Conservation (phyloP, 1,140 invertebrate species). For the Pemphigus obesinymphae region DNA sequence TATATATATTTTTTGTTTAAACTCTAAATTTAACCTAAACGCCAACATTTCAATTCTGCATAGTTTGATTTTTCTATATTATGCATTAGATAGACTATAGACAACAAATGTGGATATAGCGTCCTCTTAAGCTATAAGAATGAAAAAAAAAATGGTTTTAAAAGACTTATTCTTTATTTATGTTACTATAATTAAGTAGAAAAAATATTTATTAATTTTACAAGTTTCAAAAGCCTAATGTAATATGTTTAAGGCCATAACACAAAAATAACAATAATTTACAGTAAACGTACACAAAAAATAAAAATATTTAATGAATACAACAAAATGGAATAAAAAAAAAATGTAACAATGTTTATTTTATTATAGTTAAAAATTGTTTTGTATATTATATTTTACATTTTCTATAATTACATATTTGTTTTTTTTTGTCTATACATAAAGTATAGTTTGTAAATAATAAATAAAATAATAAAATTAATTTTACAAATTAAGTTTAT, state of each 20-base stretch:
- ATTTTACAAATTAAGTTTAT: not conserved
- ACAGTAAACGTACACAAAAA: slow-evolving; percentile 21
- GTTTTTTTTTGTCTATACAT: not conserved
- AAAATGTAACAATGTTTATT: not conserved
- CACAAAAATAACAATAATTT: slow-evolving; percentile 27
- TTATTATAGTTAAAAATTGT: not conserved
- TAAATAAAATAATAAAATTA: not conserved
- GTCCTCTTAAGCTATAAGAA: not conserved
- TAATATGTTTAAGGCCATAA: not conserved
- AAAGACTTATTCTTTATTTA: not conserved
- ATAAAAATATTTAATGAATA: not conserved
- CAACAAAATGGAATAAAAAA: slow-evolving; percentile 1
- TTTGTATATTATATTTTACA: not conserved
- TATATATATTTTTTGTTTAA: no score
- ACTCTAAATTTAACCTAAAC: no score
- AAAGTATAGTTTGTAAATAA: not conserved
- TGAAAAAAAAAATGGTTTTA: not conserved
- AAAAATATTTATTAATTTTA: slow-evolving; percentile 32
- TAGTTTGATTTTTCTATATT: no score
- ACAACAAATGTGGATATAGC: no score
- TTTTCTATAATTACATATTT: slow-evolving; percentile 14
- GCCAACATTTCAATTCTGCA: no score
- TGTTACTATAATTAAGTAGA: slow-evolving; percentile 24
- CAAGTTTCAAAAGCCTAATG: slow-evolving; percentile 6
- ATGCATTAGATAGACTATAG: no score